Conservation (phyloP, 2,888 invertebrate species). For the Lamellibrachia columna region DNA sequence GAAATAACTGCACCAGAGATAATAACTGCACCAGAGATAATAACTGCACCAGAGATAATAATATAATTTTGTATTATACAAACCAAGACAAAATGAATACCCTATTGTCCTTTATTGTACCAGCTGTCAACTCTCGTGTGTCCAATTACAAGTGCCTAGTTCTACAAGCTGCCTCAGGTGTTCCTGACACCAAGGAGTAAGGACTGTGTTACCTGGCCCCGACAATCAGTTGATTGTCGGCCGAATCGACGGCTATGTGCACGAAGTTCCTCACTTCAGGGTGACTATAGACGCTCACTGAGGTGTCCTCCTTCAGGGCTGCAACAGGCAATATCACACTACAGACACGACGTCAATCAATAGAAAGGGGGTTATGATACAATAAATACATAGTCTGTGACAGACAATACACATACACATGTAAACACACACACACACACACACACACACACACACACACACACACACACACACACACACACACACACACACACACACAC, state of each 20-base stretch:
- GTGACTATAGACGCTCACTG: not conserved
- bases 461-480: too few species aligned
- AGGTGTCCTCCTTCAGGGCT: not conserved
- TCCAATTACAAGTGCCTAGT: not conserved
- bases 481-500: too few species aligned
- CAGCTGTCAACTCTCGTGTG: not conserved
- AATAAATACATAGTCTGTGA: too few species aligned
- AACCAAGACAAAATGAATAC: not conserved
- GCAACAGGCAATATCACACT: not conserved
- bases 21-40: not conserved
- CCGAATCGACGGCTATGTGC: conserved; percentile 1
- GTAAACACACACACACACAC: too few species aligned
- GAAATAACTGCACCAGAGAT: not conserved
- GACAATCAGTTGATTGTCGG: conserved; percentile 21
- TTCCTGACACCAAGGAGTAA: not conserved
- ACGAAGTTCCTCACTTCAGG: not conserved
- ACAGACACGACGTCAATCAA: not conserved
- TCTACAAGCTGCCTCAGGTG: not conserved
- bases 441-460: too few species aligned
- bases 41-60: not conserved
- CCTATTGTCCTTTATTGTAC: not conserved
- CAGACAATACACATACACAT: too few species aligned
- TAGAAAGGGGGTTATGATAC: too few species aligned
- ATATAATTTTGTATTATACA: not conserved
- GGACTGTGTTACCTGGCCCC: conserved; percentile 20